Conservation (phyloP, 2,797 vertebrate species). For the Picus viridis region DNA sequence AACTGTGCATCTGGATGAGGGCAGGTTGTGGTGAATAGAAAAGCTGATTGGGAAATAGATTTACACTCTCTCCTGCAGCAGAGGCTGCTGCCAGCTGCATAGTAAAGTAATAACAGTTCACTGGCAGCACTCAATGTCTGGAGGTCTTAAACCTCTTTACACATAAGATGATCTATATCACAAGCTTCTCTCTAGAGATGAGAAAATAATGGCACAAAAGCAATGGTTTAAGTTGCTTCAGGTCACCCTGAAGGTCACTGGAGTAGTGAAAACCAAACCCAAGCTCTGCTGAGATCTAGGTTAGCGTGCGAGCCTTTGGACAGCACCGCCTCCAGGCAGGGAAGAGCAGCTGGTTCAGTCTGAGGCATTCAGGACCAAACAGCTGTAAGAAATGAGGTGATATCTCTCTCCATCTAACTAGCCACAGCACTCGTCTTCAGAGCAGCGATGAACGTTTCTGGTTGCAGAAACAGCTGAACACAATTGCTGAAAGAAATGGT, state of each 20-base stretch:
- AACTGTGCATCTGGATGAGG: slow-evolving; percentile 36
- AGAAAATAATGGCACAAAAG: slow-evolving; percentile 30
- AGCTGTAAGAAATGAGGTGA: neutral
- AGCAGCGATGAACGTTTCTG: neutral
- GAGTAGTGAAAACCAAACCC: neutral
- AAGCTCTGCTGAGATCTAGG: neutral
- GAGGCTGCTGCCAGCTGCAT: slow-evolving; percentile 23
- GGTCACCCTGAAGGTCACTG: neutral
- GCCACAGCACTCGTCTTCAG: neutral
- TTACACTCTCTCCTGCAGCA: neutral
- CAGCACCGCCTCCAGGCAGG: neutral
- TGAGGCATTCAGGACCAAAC: neutral
- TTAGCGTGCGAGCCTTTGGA: neutral
- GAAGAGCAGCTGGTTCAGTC: neutral
- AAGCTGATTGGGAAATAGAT: slow-evolving; percentile 53
- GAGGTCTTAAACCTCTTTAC: slow-evolving; percentile 16
- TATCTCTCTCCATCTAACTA: neutral
- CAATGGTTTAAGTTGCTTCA: slow-evolving; percentile 5
- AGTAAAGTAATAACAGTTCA: neutral
- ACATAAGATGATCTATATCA: slow-evolving; percentile 12
- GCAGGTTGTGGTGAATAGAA: slow-evolving; percentile 23
- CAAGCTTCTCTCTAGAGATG: neutral
- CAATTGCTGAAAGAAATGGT: rapidly evolving
- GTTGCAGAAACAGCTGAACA: neutral
- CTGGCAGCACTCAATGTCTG: neutral